Base-by-base conservation (phyloP, 2,797 vertebrate species). In the Ctenopoma multispine region DNA sequence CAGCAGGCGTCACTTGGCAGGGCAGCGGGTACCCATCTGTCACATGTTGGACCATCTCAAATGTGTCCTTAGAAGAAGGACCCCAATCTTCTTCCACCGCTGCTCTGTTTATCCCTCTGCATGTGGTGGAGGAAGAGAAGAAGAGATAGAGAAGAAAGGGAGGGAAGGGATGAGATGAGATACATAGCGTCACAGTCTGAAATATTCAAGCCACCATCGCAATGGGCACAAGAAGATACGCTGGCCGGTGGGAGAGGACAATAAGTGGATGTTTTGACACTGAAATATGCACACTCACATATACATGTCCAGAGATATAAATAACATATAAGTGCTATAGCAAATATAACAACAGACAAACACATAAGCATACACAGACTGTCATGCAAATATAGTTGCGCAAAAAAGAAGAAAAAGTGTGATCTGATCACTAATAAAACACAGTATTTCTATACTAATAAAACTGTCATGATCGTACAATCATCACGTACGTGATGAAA, bases 61-160 rank as follows among this genome's bases (percentile, higher is more conserved):
- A 83, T 78, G 66, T 59, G 78, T 67, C 74, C 82, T 75, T 72
- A 69, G 70, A 84, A 81, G 85, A 66, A 66, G 36, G 24, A 40
- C 55, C 36, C 31, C 83, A 81, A 90, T 87, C 88, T 83, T 85
- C 75, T 77, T 84, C 60, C 50, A 57, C 47, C 6, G 4, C 67
- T 50, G 70, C 62, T 69, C 67, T 51, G 64, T 78, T 78, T 69
- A 77, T 75, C 72, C 73, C 55, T 62, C 66, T 51, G 72, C 44
- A 65, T 69, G 77, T 60, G 69, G 46, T 40, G 60, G 63, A 64
- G 51, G 54, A 63, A 68, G 31, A 56, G 54, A 64, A 29, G 72
- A 63, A 27, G 24, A 69, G 20, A 1, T 48, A 40, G 21, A 47
- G 36, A 49, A 43, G 27, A 38, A 38, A 21, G 44, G 24, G 47